phyloP scores from a whole-genome alignment of 2,113 vertebrate genomes.

The Seriola quinqueradiata region DNA sequence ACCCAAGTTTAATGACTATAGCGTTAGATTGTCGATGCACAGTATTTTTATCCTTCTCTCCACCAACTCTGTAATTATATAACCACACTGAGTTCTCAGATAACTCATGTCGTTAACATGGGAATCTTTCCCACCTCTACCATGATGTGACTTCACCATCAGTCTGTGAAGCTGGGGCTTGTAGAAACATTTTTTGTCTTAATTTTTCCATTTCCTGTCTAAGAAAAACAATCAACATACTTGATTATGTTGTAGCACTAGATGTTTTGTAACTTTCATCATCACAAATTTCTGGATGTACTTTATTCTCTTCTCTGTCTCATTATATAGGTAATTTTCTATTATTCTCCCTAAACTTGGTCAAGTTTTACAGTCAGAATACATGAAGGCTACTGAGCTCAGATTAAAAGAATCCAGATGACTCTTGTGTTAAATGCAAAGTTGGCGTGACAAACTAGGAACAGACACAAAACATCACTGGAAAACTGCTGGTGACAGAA shows the following conservation, averaged over 20 bases:
- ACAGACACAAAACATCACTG: conserved; percentile 25
- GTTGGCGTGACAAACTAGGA: conserved; percentile 15
- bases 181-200: not conserved
- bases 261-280: not conserved
- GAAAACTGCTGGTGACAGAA: conserved; percentile 45
- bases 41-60: not conserved
- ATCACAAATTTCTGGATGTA: not conserved
- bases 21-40: not conserved
- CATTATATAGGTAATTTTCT: not conserved
- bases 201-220: not conserved
- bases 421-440: not conserved
- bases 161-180: not conserved
- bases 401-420: not conserved
- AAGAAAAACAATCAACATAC: not conserved
- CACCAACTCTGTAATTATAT: not conserved
- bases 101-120: not conserved
- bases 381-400: not conserved
- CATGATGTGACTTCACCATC: not conserved
- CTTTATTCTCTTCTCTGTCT: not conserved
- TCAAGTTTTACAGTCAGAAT: not conserved
- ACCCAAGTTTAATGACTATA: not conserved
- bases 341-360: not conserved
- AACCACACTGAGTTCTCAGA: not conserved
- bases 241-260: not conserved
- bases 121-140: no score